Evolutionary conservation across 2,113 vertebrate genomes (phyloP).

Genomic region (Bos taurus): ARS-UCD2.0 NC_037329.1:34049001-34049500

Average conservation of each 20-base stretch:
- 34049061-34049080: background rate
- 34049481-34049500: background rate
- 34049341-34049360: background rate
- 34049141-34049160: background rate
- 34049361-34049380: background rate
- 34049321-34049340: background rate
- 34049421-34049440: background rate
- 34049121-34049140: background rate
- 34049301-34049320: background rate
- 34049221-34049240: background rate
- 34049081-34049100: background rate
- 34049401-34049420: background rate
- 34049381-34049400: background rate
- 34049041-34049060: background rate
- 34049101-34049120: background rate
- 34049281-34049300: background rate
- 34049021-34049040: background rate
- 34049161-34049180: background rate
- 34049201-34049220: background rate
- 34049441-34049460: background rate
- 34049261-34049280: background rate
- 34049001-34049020: background rate
- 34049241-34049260: background rate
- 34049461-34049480: background rate
- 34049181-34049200: background rate